Base-by-base conservation (phyloP, 2,888 invertebrate species). In the Pseudococcus viburni region DNA sequence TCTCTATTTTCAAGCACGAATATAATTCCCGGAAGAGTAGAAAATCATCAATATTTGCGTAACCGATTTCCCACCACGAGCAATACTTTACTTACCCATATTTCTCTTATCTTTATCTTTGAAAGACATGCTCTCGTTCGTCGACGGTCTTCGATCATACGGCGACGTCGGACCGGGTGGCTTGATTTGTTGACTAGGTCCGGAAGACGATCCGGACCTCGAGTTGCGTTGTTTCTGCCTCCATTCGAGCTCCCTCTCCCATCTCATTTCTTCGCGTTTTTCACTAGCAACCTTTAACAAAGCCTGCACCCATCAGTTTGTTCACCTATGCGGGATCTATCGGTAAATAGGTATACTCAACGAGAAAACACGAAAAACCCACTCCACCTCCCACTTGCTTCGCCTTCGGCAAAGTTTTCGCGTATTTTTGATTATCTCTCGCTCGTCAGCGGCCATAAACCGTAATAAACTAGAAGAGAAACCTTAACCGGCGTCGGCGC, bases 201-300 rank as follows among this genome's bases (percentile, higher is more conserved):
- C 77, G 11, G 39, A 64, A 11, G 85, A 42, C 33, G 88, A 88
- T 22, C 73, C 73, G 0, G 88, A 84, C 33, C 85, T 85, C 26
- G 73, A 42, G 8, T 8, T 73, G 46, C 77, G 46, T 68, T 88
- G 88, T 51, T 88, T 88, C 77, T 88, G 88, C 12, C 88, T 91
- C 91, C 92, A 92, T 88, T 92, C 92, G 89, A 92, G 90, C 89
- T 92, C 92, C 68, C 86, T 85, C 48, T 88, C 88, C 88, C 85
- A 77, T 42, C 85, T 42, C 85, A 85, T 73, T 51, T 88, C 89
- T 86, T 87, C 89, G 73, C 88, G 87, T 87, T 86, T 86, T 48
- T 89, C 89, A 86, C 89, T 88, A 22, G 85, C 88, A 51, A 90
- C 90, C 89, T 90, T 90, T 89, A 90, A 89, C 89, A 90, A 90